These are phyloP conservation scores for Vulpes lagopus DNA, from an alignment of 2,113 vertebrate genomes.

Conservation along the genomic window DNA sequence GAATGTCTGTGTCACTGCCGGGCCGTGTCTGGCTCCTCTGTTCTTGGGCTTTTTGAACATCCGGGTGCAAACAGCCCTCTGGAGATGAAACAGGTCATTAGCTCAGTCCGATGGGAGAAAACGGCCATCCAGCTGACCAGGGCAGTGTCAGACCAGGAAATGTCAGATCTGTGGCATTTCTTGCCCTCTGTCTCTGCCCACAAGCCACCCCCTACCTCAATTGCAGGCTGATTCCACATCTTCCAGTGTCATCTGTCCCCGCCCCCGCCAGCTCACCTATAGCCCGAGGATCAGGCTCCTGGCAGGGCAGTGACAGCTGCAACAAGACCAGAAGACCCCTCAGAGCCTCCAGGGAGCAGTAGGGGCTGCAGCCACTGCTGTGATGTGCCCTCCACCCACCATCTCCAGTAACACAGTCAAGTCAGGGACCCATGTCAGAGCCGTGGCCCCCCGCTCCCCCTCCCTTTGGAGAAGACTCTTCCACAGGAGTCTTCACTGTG, in stretches of 20 bases:
- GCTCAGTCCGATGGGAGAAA: slow-evolving; percentile 71
- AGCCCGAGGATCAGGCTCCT: background rate
- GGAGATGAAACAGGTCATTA: slow-evolving; percentile 67
- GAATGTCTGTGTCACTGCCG: background rate
- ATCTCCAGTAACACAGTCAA: background rate
- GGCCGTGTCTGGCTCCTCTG: slow-evolving; percentile 25
- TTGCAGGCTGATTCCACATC: background rate
- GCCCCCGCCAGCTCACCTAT: background rate
- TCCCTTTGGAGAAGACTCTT: background rate
- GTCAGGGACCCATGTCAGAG: background rate
- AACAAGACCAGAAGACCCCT: background rate
- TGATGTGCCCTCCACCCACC: background rate
- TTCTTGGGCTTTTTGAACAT: slow-evolving; percentile 53
- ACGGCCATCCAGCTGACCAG: slow-evolving; percentile 73
- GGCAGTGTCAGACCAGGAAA: background rate
- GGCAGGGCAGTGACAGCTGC: background rate
- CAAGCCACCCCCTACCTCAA: background rate
- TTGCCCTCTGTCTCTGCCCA: slow-evolving; percentile 68
- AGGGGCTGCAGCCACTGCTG: background rate
- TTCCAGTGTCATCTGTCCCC: background rate
- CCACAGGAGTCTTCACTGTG: background rate
- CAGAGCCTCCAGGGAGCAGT: background rate
- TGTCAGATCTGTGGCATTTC: slow-evolving; percentile 72
- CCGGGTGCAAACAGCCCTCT: slow-evolving; percentile 20
- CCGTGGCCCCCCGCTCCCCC: too few relatives aligned